Percentiles rank a stretch among this genome's conserved stretches.
Conservation (phyloP, 1,140 invertebrate species). For the Sinella curviseta region DNA sequence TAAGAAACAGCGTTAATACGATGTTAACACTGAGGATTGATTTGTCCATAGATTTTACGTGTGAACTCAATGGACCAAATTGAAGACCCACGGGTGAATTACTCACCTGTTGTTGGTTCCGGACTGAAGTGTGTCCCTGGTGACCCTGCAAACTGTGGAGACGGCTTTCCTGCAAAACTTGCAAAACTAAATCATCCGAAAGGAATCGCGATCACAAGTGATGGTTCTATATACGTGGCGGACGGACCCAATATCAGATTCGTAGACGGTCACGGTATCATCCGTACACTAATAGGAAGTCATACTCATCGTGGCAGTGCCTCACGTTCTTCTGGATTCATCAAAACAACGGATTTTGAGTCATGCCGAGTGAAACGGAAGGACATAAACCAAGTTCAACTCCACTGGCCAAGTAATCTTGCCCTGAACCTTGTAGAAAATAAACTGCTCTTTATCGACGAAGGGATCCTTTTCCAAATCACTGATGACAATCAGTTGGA, state of each 20-base stretch:
- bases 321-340: conserved; percentile 6
- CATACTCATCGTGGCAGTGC: conserved; percentile 74
- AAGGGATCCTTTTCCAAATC: conserved; percentile 85
- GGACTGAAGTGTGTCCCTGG: conserved; percentile 89
- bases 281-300: conserved; percentile 89
- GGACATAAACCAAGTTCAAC: conserved; percentile 63
- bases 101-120: conserved; percentile 87
- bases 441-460: conserved; percentile 91
- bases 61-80: conserved; percentile 74
- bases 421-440: conserved; percentile 90
- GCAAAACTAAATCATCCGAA: conserved; percentile 94
- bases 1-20: no score
- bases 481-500: conserved; percentile 80
- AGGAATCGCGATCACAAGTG: conserved; percentile 83
- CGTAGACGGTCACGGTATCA: conserved; percentile 85
- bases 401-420: conserved; percentile 93
- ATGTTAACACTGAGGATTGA: no score
- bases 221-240: conserved; percentile 90
- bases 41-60: conserved; percentile 62
- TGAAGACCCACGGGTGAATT: conserved; percentile 78
- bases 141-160: conserved; percentile 84
- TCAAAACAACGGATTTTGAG: conserved; percentile 47
- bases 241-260: conserved; percentile 90
- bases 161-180: conserved; percentile 82
- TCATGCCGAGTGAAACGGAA: conserved; percentile 41